Evolutionary conservation across 2,888 invertebrate species (phyloP), one percentile per base, ranked within the genome.

Genomic region (Saturnia pavonia): DNA sequence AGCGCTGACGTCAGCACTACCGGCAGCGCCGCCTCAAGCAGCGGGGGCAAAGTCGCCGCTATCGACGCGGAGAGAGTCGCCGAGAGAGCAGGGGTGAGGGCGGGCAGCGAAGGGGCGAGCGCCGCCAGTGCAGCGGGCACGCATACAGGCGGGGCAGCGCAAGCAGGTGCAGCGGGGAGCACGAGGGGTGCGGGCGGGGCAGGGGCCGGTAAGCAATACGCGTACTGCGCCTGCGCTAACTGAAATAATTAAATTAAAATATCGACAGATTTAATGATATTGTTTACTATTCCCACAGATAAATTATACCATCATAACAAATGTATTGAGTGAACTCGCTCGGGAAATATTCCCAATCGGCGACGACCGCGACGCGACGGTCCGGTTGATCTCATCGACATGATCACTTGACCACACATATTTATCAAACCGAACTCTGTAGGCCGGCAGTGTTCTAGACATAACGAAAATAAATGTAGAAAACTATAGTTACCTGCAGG

Each of bases 1-100:
- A 89, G 71, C 8, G 85, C 87, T 2, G 89, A 87, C 0, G 85
- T 82, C 48, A 89, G 70, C 16, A 88, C 81, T 0, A 84, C 78
- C 0, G 88, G 88, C 48, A 88, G 69, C 0, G 88, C 87, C 0
- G 85, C 83, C 16, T 86, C 91, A 8, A 84, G 72, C 6, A 84
- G 72, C 7, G 82, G 80, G 0, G 85, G 85, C 0, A 85, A 45
- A 0, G 84, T 77, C 1, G 80, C 76, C 0, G 82, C 71, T 8
- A 85, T 80, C 0, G 81, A 79, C 0, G 83, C 80, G 0, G 85
- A 77, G 16, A 85, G 74, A 1, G 80, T 77, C 42, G 74, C 74
- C 3, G 84, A 83, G 1, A 84, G 71, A 0, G 81, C 74, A 0
- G 84, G 85, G 0, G 83, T 80, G 0, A 81, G 77, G 4, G 78